Evolutionary conservation across 2,113 vertebrate species (phyloP).

Genomic region (Sigmodon hispidus): DNA sequence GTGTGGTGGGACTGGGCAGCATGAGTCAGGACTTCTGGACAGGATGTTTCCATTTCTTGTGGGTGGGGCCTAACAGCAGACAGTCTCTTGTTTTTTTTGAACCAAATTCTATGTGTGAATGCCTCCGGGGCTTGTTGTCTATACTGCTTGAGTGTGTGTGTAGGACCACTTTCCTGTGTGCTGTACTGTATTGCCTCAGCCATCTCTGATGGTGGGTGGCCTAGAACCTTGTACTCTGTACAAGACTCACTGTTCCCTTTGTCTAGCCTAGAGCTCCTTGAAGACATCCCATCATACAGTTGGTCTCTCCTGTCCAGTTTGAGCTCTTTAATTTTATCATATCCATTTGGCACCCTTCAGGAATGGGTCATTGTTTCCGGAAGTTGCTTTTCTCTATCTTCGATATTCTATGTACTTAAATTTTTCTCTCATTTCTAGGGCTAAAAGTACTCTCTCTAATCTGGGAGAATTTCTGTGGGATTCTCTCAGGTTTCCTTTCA

Average conservation of each 20-base stretch:
- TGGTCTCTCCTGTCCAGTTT: not conserved
- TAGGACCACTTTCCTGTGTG: not conserved
- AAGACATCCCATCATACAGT: not conserved
- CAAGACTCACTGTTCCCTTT: not conserved
- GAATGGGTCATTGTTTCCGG: not conserved
- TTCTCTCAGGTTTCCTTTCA: not conserved
- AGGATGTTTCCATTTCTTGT: not conserved
- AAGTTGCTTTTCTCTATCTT: not conserved
- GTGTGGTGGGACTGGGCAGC: not conserved
- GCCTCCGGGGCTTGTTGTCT: not conserved
- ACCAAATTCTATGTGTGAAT: not conserved
- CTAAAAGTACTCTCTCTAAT: not conserved
- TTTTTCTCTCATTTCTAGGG: not conserved
- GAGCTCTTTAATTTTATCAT: not conserved
- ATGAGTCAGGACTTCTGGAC: constrained; percentile 19
- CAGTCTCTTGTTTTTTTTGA: not conserved
- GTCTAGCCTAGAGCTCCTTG: not conserved
- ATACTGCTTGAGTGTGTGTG: not conserved
- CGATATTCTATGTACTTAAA: not conserved
- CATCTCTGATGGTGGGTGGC: not conserved
- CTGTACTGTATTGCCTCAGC: not conserved
- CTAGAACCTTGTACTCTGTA: not conserved
- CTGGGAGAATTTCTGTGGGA: not conserved
- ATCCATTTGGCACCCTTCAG: not conserved
- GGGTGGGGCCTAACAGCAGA: not conserved